Evolutionary conservation across 2,888 invertebrate genomes (phyloP), one percentile per base, ranked within the genome.

Genomic region (Acanthoscelides obtectus): DNA sequence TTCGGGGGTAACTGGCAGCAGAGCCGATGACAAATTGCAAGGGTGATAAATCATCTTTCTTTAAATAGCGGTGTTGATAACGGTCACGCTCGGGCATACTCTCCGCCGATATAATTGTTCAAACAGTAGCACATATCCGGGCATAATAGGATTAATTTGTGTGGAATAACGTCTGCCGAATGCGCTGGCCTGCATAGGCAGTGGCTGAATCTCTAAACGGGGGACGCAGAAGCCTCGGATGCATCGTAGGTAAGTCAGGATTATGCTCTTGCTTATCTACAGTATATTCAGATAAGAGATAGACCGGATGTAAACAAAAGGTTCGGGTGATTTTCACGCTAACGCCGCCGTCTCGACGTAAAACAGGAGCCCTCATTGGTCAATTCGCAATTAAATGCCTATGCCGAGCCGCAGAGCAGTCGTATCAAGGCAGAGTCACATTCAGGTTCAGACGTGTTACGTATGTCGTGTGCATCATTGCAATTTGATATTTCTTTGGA

Each of bases 31-130:
- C 80, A 81, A 81, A 81, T 80, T 78, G 80, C 79, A 72, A 45
- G 45, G 12, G 45, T 17, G 77, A 79, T 80, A 79, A 80, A 79
- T 79, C 80, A 80, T 79, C 80, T 79, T 77, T 80, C 79, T 80
- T 80, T 81, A 81, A 80, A 79, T 80, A 80, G 81, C 80, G 80
- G 80, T 81, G 80, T 81, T 81, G 81, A 81, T 81, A 81, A 81
- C 81, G 80, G 80, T 81, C 79, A 77, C 79, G 79, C 78, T 77
- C 81, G 80, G 81, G 79, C 17, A 45, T n/a, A n/a, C n/a, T n/a
- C 45, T 45, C 45, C 25, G 8, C 25, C 45, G 45, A 45, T 45
- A 45, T 81, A 80, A 81, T 81, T 79, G 80, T 78, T 77, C 79
- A 81, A 81, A 81, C 81, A 81, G 79, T 77, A 80, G 79, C 80